Base-by-base conservation (phyloP, 2,888 invertebrate genomes). In the Frankliniella fusca region DNA sequence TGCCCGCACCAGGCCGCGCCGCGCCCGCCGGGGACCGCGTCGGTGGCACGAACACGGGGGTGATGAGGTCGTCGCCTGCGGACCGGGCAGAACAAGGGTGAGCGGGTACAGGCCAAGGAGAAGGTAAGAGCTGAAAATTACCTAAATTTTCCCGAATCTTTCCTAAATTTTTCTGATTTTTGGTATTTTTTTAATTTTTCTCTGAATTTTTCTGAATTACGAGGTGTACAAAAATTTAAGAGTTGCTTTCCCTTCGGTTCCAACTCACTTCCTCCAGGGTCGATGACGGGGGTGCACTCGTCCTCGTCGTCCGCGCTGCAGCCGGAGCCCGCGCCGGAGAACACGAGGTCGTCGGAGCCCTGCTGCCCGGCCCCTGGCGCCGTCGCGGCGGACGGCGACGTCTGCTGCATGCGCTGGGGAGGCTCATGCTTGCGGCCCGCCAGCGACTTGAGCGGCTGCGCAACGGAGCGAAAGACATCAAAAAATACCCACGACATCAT, bases 281-380 rank as follows among this genome's bases (percentile, higher is more conserved):
- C 95, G 61, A 94, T 94, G 54, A 94, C 90, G 18, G 96, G 95
- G 0, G 93, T 92, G 87, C 97, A 97, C 85, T 97, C 97, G 86
- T 97, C 97, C 87, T 97, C 97, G 86, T 92, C 92, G 86, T 97
- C 97, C 86, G 96, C 97, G 83, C 94, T 94, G 80, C 95, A 92
- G 0, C 96, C 97, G 5, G 96, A 96, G 0, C 97, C 96, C 0
- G 95, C 95, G 2, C 97, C 97, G 12, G 96, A 96, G 89, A 95
- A 96, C 82, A 97, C 95, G 84, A 97, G 90, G 88, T 97, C 97
- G 87, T 97, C 97, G 86, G 94, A 80, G 9, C n/a, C n/a, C n/a
- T n/a, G n/a, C n/a, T n/a, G n/a, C n/a, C n/a, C n/a, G n/a, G n/a
- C n/a, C n/a, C n/a, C n/a, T n/a, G n/a, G n/a, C n/a, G 38, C 48